phyloP scores from a whole-genome alignment of 2,113 vertebrate species.

The Cathartes aura region DNA sequence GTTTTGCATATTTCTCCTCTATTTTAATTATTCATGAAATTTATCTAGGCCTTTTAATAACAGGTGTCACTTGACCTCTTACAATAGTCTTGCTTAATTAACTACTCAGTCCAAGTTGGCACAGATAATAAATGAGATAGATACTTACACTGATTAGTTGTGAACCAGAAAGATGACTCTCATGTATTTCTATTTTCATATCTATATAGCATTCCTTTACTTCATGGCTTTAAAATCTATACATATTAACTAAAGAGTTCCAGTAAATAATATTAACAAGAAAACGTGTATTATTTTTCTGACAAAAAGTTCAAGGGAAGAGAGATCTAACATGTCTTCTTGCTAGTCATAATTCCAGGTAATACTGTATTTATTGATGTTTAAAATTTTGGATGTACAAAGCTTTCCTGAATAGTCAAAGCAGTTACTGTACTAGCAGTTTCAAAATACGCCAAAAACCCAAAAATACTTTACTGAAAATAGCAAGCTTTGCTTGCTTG shows the following conservation, averaged over 20 bases:
- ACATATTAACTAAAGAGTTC: not conserved
- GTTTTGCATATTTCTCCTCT: not conserved
- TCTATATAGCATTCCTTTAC: not conserved
- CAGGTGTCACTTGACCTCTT: not conserved
- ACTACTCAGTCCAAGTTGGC: not conserved
- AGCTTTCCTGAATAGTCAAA: not conserved
- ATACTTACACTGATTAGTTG: not conserved
- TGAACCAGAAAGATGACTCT: not conserved
- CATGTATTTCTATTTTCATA: not conserved
- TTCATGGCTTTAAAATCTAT: not conserved
- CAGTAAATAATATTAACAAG: not conserved
- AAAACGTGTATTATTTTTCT: not conserved
- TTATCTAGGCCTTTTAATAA: not conserved
- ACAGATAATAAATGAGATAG: not conserved
- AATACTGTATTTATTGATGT: not conserved
- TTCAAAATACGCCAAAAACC: not conserved
- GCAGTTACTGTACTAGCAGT: not conserved
- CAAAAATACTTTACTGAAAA: conserved; percentile 36
- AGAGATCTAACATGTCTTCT: not conserved
- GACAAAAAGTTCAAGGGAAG: not conserved
- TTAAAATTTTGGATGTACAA: not conserved
- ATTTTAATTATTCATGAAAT: not conserved
- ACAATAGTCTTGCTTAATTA: not conserved
- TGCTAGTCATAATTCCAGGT: not conserved
- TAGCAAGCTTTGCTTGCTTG: conserved; percentile 1